Evolutionary conservation across 2,113 vertebrate species (phyloP).

Genomic region (Bucco capensis): DNA sequence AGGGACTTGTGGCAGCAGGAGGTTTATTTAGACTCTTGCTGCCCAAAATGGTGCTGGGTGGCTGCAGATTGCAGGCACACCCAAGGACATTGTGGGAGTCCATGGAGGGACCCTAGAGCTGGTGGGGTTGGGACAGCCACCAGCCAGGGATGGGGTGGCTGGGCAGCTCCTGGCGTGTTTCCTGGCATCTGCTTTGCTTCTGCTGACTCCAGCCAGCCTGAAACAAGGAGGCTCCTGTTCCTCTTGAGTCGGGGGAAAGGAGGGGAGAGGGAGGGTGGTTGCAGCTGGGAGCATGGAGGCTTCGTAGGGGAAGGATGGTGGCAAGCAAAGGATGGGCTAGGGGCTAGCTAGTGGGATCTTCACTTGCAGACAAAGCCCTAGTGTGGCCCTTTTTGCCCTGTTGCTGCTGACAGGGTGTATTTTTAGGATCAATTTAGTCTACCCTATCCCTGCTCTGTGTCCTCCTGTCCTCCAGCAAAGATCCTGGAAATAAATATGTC

Average conservation of each 20-base stretch:
- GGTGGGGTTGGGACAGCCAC: neutral
- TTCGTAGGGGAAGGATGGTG: neutral
- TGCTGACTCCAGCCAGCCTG: neutral
- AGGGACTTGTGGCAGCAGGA: fast-evolving
- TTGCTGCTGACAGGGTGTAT: fast-evolving
- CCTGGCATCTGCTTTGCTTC: neutral
- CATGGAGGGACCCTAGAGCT: fast-evolving
- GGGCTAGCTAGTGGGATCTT: fast-evolving
- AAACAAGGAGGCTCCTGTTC: constrained; percentile 44
- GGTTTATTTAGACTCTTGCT: neutral
- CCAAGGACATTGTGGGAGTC: fast-evolving
- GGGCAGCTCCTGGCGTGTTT: neutral
- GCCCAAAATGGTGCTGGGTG: neutral
- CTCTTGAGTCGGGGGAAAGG: neutral
- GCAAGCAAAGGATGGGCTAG: neutral
- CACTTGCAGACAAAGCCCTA: fast-evolving
- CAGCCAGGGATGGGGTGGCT: neutral
- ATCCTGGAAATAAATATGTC: neutral
- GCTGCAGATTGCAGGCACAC: fast-evolving
- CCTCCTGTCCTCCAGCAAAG: neutral
- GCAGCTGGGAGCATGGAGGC: neutral
- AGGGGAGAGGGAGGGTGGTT: neutral
- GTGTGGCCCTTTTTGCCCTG: fast-evolving
- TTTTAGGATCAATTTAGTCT: neutral
- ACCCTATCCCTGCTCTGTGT: fast-evolving